These are phyloP conservation scores for Stegodyphus dumicola DNA, from an alignment of 1,140 invertebrate genomes.

Conservation along the genomic window DNA sequence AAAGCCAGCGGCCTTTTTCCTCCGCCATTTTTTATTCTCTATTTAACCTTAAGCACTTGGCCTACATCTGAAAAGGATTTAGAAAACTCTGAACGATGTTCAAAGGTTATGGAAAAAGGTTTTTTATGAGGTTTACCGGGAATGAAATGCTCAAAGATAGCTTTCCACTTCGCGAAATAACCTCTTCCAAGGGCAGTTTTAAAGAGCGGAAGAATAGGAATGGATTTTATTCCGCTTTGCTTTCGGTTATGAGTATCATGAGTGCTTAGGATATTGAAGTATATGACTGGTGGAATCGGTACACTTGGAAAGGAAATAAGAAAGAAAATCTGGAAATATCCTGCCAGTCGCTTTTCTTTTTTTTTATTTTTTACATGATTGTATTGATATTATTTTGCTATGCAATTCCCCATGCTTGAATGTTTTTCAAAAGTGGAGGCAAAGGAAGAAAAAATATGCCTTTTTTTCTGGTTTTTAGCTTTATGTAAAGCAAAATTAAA, in stretches of 20 bases:
- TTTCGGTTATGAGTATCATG: neutral
- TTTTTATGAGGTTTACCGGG: constrained; percentile 7
- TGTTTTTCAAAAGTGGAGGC: too few relatives aligned
- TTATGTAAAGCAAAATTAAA: too few relatives aligned
- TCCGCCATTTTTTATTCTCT: constrained; percentile 1
- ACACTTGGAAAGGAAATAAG: too few relatives aligned
- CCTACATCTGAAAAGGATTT: constrained; percentile 8
- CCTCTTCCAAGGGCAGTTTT: constrained; percentile 5
- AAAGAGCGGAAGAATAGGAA: neutral
- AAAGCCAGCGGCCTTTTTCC: neutral
- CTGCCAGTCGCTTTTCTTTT: too few relatives aligned
- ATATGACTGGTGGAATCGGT: too few relatives aligned
- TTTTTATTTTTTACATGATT: too few relatives aligned
- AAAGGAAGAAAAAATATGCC: too few relatives aligned
- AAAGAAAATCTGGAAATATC: too few relatives aligned
- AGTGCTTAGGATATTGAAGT: neutral
- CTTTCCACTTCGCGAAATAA: neutral
- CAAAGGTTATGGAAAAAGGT: constrained; percentile 33
- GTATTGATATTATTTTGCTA: too few relatives aligned
- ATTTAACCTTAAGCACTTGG: constrained; percentile 27
- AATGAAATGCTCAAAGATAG: neutral
- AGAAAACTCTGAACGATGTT: constrained; percentile 20
- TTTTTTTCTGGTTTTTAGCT: too few relatives aligned
- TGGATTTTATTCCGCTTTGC: neutral
- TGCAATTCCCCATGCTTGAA: too few relatives aligned